Evolutionary conservation across 2,113 vertebrate species (phyloP).

Genomic region (Machaerirhynchus nigripectus): DNA sequence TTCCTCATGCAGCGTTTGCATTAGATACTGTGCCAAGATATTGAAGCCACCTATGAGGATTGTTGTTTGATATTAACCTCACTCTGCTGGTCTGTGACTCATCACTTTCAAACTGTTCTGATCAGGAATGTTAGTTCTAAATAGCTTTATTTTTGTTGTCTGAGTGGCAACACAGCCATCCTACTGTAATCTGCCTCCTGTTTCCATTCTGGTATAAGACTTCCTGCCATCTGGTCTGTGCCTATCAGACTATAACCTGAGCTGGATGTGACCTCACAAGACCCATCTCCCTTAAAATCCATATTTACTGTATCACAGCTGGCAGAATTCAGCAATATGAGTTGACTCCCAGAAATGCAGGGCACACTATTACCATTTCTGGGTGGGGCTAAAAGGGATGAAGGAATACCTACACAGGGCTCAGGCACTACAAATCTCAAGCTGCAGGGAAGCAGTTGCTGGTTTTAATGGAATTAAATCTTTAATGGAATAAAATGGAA

Average conservation of each 20-base stretch:
- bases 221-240: not conserved
- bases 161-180: not conserved
- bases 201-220: not conserved
- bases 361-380: not conserved
- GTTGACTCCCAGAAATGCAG: not conserved
- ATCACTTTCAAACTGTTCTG: not conserved
- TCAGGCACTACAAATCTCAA: not conserved
- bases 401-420: not conserved
- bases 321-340: not conserved
- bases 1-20: not conserved
- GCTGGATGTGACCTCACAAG: not conserved
- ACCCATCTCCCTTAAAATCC: not conserved
- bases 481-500: too few species aligned
- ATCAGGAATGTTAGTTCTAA: not conserved
- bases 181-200: not conserved
- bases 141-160: not conserved
- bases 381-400: not conserved
- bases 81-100: not conserved
- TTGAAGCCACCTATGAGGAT: rapidly evolving
- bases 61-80: not conserved
- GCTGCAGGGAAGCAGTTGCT: not conserved
- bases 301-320: rapidly evolving
- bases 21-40: not conserved
- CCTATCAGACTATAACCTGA: not conserved
- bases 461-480: too few species aligned